Base-by-base conservation (phyloP, 2,113 vertebrate species). In the Siphamia tubifer region DNA sequence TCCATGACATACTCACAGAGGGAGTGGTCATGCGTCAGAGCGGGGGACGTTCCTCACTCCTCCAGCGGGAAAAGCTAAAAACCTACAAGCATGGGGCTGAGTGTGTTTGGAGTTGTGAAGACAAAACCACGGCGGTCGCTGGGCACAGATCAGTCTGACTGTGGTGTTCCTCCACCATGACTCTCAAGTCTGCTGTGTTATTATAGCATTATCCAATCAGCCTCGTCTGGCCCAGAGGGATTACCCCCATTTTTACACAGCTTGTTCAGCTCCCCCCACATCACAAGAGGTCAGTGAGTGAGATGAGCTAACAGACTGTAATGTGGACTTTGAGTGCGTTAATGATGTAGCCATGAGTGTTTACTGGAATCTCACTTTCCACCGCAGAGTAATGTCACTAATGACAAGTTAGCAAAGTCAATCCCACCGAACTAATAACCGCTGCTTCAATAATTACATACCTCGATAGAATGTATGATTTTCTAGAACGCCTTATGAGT, bases 141-240 rank as follows among this genome's bases (percentile, higher is more conserved):
- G 61, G 40, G 64, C 71, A 72, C 51, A 49, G 77, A 81, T 77
- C 53, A 71, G 68, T 74, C 74, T 44, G 68, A 49, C 77, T 74
- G 72, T 56, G 53, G 70, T 71, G 81, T 44, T 60, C 47, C 77
- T 24, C 44, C 57, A 54, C 48, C 35, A 55, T 68, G 43, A 51
- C 42, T 56, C 62, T 72, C 63, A 58, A 58, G 65, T 57, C 58
- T 73, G 61, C 86, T 48, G 69, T 84, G 82, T 87, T 84, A 87
- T 89, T 88, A 86, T 38, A 62, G 69, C 79, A 85, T 88, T 87
- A 88, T 85, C 79, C 82, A 89, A 87, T 80, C 78, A 84, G 79
- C 65, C 53, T 36, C 38, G 80, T 88, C 86, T 90, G 74, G 78
- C 76, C 76, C 63, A 2, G 25, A 21, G 53, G 77, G 81, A 77